Conservation (phyloP, 2,888 invertebrate genomes). For the Protodeltote pygarga region DNA sequence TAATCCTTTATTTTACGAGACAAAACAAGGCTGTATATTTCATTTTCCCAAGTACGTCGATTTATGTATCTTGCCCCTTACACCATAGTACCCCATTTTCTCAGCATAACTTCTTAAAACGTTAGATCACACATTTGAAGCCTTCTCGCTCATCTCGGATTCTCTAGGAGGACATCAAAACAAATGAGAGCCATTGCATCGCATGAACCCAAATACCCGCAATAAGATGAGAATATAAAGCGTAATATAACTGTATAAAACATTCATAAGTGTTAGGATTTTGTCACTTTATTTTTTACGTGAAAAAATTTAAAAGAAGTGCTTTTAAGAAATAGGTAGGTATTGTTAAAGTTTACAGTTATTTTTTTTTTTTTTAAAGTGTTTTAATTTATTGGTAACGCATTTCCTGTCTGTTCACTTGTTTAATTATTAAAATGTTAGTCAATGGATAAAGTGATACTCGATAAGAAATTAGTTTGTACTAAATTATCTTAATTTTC, state of each 20-base stretch:
- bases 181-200: slow-evolving; percentile 55
- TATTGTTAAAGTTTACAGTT: not conserved
- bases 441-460: too few relatives aligned
- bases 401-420: too few relatives aligned
- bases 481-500: too few relatives aligned
- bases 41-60: too few relatives aligned
- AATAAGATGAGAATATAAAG: slow-evolving; percentile 38
- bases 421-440: too few relatives aligned
- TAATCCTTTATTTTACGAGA: too few relatives aligned
- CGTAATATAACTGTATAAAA: slow-evolving; percentile 38
- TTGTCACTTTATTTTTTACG: slow-evolving; percentile 22
- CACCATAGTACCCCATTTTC: not conserved
- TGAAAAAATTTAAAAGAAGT: not conserved
- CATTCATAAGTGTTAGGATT: slow-evolving; percentile 12
- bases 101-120: slow-evolving; percentile 7
- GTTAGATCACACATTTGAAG: slow-evolving; percentile 18
- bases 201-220: slow-evolving; percentile 42
- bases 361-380: too few relatives aligned
- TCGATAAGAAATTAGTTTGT: too few relatives aligned
- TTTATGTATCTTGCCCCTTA: not conserved
- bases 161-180: slow-evolving; percentile 42
- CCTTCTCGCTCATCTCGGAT: slow-evolving; percentile 29
- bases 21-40: too few relatives aligned
- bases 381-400: too few relatives aligned
- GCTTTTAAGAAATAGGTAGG: not conserved